Evolutionary conservation across 2,797 vertebrate genomes (phyloP).

Genomic region (Melopsittacus undulatus): DNA sequence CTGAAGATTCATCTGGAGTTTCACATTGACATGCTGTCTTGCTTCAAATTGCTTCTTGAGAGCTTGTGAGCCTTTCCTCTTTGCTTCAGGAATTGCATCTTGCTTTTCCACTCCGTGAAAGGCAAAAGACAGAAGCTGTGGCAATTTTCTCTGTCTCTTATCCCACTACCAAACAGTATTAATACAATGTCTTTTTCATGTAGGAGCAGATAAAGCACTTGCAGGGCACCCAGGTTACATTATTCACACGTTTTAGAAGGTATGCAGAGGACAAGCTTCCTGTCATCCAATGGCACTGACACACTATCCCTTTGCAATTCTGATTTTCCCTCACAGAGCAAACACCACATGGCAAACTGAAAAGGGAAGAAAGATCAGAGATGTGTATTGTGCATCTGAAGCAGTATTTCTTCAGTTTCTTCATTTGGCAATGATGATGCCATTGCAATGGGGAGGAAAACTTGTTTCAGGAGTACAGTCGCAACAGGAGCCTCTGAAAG

Average conservation of each 20-base stretch:
- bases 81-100: background rate
- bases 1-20: background rate
- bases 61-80: background rate
- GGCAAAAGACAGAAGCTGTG: background rate
- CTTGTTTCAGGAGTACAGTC: background rate
- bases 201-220: background rate
- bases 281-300: background rate
- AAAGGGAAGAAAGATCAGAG: background rate
- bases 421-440: background rate
- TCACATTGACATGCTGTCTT: background rate
- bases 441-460: background rate
- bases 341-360: background rate
- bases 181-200: background rate
- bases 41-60: background rate
- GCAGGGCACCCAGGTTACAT: background rate
- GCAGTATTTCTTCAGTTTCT: background rate
- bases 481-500: background rate
- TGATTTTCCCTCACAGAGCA: background rate
- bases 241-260: background rate
- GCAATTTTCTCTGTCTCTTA: background rate
- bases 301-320: background rate
- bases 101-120: background rate
- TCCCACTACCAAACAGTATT: background rate
- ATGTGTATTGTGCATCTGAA: background rate
- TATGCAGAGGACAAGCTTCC: background rate